These are phyloP conservation scores for Dynastes hyllus DNA, from an alignment of 2,888 invertebrate species.

Conservation along the genomic window DNA sequence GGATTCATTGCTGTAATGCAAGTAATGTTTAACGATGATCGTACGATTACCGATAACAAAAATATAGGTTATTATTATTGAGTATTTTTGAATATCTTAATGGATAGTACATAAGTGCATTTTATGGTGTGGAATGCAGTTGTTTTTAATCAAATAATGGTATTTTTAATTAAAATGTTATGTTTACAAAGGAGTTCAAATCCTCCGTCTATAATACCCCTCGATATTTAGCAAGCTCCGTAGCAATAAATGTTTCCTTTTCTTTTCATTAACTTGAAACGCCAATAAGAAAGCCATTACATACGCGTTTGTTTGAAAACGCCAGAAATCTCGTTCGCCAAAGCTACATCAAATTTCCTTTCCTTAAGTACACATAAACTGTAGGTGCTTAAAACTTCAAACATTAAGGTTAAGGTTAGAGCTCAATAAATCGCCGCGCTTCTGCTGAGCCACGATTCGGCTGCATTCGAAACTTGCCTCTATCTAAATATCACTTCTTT, in stretches of 20 bases:
- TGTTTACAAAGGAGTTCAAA: neutral
- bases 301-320: constrained; percentile 13
- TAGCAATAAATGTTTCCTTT: neutral
- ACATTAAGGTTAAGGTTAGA: constrained; percentile 19
- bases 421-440: constrained; percentile 7
- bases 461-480: constrained; percentile 9
- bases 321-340: constrained; percentile 2
- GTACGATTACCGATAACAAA: too few relatives aligned
- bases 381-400: constrained; percentile 21
- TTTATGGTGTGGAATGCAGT: too few relatives aligned
- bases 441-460: neutral
- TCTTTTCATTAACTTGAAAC: constrained; percentile 18
- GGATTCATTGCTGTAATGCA: too few relatives aligned
- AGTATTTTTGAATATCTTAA: too few relatives aligned
- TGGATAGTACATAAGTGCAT: too few relatives aligned
- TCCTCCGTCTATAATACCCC: neutral
- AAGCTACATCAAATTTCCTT: constrained; percentile 19
- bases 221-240: neutral
- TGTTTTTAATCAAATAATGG: neutral
- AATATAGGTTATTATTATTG: too few relatives aligned
- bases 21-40: too few relatives aligned
- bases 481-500: constrained; percentile 15
- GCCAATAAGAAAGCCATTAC: constrained; percentile 17
- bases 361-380: constrained; percentile 19
- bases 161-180: constrained; percentile 4